phyloP scores from a whole-genome alignment of 2,113 vertebrate species.

The Centropus bengalensis region DNA sequence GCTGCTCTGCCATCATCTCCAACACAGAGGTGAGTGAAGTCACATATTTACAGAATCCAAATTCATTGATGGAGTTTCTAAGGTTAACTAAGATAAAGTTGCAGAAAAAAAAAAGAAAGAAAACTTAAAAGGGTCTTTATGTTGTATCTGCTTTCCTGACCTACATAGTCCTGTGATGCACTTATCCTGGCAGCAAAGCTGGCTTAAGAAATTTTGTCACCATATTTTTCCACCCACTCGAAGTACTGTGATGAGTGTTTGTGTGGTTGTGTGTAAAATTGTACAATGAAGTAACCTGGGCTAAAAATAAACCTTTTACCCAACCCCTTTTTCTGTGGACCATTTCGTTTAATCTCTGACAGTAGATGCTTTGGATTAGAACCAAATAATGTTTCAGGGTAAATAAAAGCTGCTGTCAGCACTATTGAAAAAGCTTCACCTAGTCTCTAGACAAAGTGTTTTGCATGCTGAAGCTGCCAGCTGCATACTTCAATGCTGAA shows the following conservation, averaged over 20 bases:
- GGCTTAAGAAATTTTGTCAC: not conserved
- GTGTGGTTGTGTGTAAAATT: not conserved
- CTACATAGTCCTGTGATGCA: not conserved
- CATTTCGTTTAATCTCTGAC: not conserved
- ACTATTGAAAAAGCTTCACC: not conserved
- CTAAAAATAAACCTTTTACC: conserved; percentile 17
- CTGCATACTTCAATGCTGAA: not conserved
- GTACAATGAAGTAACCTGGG: not conserved
- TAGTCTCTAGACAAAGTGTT: not conserved
- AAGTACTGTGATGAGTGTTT: not conserved
- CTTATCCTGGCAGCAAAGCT: not conserved
- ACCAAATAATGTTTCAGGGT: not conserved
- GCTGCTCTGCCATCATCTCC: not conserved
- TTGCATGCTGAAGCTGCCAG: not conserved
- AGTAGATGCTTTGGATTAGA: not conserved
- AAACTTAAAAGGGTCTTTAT: not conserved
- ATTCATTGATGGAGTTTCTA: not conserved
- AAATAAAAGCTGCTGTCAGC: not conserved
- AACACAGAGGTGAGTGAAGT: not conserved
- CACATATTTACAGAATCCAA: not conserved
- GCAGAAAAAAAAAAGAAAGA: not conserved
- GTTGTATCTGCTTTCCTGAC: not conserved
- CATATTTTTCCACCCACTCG: not conserved
- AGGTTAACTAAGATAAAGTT: not conserved
- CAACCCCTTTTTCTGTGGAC: not conserved